Percentiles rank a stretch among this genome's conserved stretches.
phyloP scores from a whole-genome alignment of 2,113 vertebrate genomes.

The Leptobrachium leishanense region DNA sequence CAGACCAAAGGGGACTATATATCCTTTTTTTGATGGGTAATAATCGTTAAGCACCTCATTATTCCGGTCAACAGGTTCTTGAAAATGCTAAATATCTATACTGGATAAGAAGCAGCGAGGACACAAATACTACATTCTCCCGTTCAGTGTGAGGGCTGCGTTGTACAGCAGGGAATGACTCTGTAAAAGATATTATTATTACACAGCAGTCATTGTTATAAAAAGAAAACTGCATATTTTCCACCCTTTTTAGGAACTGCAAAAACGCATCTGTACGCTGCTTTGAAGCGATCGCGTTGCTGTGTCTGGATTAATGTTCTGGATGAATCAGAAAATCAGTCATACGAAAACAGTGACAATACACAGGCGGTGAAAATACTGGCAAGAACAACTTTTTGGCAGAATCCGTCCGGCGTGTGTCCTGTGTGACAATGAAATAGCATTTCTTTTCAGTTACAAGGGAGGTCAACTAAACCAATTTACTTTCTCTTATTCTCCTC shows the following conservation, averaged over 20 bases:
- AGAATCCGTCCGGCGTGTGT: not conserved
- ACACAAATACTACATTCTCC: no score
- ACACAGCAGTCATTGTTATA: not conserved
- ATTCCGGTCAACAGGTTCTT: no score
- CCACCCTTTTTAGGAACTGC: conserved; percentile 20
- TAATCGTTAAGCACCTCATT: no score
- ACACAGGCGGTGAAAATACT: conserved; percentile 29
- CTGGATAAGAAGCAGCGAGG: no score
- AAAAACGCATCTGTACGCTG: conserved; percentile 1
- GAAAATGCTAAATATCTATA: no score
- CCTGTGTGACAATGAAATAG: conserved; percentile 34
- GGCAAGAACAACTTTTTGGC: conserved; percentile 30
- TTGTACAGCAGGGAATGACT: not conserved
- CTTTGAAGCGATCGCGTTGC: conserved; percentile 10
- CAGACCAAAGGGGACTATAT: no score
- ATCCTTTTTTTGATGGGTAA: no score
- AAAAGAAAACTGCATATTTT: not conserved
- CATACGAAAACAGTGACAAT: conserved; percentile 35
- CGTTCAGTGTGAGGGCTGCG: not conserved
- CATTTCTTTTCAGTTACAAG: conserved; percentile 35
- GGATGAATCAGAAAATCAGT: conserved; percentile 34
- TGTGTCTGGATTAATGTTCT: conserved; percentile 22
- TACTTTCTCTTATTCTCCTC: conserved; percentile 36
- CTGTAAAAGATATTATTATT: not conserved
- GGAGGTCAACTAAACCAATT: conserved; percentile 36